Evolutionary conservation across 1,140 invertebrate species (phyloP).

Genomic region (Cyclargus thomasi): DNA sequence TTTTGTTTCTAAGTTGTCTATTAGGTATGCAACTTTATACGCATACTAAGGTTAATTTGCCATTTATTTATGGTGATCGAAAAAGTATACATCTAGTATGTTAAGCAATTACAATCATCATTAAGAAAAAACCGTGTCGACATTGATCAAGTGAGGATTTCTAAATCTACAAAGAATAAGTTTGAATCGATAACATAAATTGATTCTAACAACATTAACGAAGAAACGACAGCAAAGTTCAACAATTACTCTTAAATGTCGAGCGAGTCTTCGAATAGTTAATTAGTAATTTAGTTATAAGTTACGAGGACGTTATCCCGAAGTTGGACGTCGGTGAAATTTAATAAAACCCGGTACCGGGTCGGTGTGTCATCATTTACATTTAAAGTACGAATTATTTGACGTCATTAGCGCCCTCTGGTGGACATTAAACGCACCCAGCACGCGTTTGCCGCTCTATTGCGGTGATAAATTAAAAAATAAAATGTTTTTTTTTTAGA

Average conservation of each 20-base stretch:
- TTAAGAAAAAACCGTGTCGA: no score
- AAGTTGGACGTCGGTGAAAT: constrained; percentile 35
- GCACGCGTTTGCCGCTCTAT: constrained; percentile 49
- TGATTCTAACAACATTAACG: neutral
- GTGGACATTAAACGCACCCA: constrained; percentile 68
- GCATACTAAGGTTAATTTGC: neutral
- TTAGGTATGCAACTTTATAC: neutral
- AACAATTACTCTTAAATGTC: neutral
- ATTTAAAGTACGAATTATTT: constrained; percentile 74
- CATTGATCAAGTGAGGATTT: no score
- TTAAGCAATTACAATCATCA: no score
- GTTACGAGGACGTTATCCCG: constrained; percentile 1
- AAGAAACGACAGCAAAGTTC: neutral
- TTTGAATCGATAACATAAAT: neutral
- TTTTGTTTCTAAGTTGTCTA: constrained; percentile 26
- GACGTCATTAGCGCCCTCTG: constrained; percentile 69
- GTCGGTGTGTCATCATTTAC: constrained; percentile 67
- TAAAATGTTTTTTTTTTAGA: constrained; percentile 51
- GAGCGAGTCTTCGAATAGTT: neutral
- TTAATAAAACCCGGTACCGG: constrained; percentile 62
- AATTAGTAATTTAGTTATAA: constrained; percentile 6
- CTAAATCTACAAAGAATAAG: no score
- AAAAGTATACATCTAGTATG: neutral
- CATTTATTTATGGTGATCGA: neutral
- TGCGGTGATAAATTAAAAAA: constrained; percentile 61